Evolutionary conservation across 2,888 invertebrate species (phyloP), one percentile per base, ranked within the genome.

Genomic region (Anarsia innoxiella): DNA sequence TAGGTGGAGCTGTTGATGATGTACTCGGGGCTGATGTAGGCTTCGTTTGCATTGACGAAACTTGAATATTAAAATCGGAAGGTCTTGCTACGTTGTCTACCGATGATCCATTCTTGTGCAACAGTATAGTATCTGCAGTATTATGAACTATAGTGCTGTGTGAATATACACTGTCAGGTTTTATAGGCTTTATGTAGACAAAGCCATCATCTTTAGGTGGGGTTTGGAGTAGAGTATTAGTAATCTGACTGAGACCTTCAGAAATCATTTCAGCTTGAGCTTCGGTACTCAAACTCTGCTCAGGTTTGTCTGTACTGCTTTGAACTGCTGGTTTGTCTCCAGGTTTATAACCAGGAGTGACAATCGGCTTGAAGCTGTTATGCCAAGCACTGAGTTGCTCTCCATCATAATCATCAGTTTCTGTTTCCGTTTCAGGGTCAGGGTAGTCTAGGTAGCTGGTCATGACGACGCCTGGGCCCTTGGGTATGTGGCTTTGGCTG

Each of bases 111-210:
- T 88, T 87, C 39, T 70, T 65, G 46, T 89, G 87, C 1, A 90
- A 66, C 0, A 91, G 58, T 36, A 90, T 83, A 0, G 91, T 89
- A 40, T 91, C 91, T 8, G 90, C 88, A 0, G 85, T 75, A 1
- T 85, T 86, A 51, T 89, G 88, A 4, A 88, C 85, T 23, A 89
- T 89, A 16, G 86, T 86, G 48, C 88, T 89, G 33, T 88, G 87
- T 0, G 73, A 70, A 44, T 82, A 85, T 12, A 68, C 36, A 26
- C 45, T 46, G 27, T 71, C 77, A 16, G 77, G 69, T 42, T 70
- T 71, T 1, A 23, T 45, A 1, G 77, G 77, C 35, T 73, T 74
- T 12, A 66, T 50, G 13, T 68, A 62, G 28, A 69, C 44, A 19
- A 56, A 57, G 4, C 71, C 79, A 37, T 69, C 82, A 43, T 87